Base-by-base conservation (phyloP, 2,888 invertebrate genomes). In the Alsophila aescularia region DNA sequence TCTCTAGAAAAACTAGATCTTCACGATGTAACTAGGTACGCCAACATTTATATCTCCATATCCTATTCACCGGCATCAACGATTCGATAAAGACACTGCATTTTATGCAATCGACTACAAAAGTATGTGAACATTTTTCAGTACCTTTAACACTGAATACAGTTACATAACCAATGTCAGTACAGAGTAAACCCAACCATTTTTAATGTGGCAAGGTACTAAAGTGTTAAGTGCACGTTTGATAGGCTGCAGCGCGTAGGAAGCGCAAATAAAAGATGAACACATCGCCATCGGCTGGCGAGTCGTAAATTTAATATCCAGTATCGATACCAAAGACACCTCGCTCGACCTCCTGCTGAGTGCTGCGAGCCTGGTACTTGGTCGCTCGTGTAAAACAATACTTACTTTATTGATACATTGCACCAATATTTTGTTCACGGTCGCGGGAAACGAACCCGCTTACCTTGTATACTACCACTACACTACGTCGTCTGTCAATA, bases 241-340 rank as follows among this genome's bases (percentile, higher is more conserved):
- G 37, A 10, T 15, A n/a, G 32, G 24, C 2, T 34, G 44, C 37
- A 44, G 15, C 44, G 48, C 53, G 55, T 55, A 55, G 55, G 55
- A 40, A 73, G 71, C 60, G 72, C 66, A 73, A 78, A 78, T 77
- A 82, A 81, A 80, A 76, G 72, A 80, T 73, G 72, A 76, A 70
- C 73, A 69, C 70, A 74, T 79, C 75, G n/a, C n/a, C n/a, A n/a
- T n/a, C n/a, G 71, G 16, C 10, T 29, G 21, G 31, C 27, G 39
- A 13, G 54, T 75, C 78, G 80, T 85, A 81, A 83, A 85, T n/a
- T n/a, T n/a, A n/a, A n/a, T 81, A 81, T 73, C 69, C 69, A 72
- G 76, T 82, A 84, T 87, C 83, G 87, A 85, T 86, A 83, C 80
- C 87, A n/a, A 71, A 75, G 73, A 77, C 77, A 78, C 76, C 76